phyloP scores from a whole-genome alignment of 1,140 invertebrate genomes.

The Sitobion miscanthi region DNA sequence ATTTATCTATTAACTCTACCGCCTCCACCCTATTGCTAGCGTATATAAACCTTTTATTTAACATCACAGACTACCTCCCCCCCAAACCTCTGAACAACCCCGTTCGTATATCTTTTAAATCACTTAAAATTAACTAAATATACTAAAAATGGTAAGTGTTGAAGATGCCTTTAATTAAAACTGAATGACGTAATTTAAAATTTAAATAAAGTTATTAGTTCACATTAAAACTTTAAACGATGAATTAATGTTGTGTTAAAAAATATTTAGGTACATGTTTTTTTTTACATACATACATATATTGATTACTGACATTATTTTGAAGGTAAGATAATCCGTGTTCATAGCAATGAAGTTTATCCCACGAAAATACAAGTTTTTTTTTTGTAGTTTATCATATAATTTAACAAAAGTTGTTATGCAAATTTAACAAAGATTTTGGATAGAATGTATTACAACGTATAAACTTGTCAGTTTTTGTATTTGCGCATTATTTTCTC shows the following conservation, averaged over 20 bases:
- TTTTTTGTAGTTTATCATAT: not conserved
- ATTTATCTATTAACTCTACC: too few relatives aligned
- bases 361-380: not conserved
- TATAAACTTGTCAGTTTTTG: not conserved
- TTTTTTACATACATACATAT: not conserved
- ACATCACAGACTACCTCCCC: too few relatives aligned
- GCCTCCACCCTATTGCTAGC: too few relatives aligned
- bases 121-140: not conserved
- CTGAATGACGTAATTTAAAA: not conserved
- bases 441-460: not conserved
- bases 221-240: not conserved
- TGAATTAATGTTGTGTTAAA: not conserved
- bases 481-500: not conserved
- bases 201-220: not conserved
- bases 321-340: not conserved
- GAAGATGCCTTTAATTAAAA: not conserved
- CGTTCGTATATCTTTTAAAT: not conserved
- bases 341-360: not conserved
- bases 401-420: not conserved
- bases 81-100: too few relatives aligned
- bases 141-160: not conserved
- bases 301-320: not conserved
- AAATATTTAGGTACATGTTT: not conserved
- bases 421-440: not conserved
- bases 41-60: too few relatives aligned